These are phyloP conservation scores for Lacanobia oleracea DNA, from an alignment of 2,888 invertebrate species.

Conservation along the genomic window DNA sequence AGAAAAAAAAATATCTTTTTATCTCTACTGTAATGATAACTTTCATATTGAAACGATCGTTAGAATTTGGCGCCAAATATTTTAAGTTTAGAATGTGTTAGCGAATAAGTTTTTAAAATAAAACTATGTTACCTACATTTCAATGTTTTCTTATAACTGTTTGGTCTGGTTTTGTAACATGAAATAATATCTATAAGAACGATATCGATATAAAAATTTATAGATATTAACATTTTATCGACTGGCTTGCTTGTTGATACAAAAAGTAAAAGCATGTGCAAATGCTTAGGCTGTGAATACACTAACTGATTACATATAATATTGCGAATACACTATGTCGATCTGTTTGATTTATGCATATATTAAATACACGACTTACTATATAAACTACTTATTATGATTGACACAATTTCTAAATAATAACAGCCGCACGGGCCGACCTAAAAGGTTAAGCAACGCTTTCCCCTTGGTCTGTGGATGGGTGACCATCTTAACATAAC, in stretches of 20 bases:
- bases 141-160: background rate
- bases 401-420: no score
- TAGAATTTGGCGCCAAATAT: constrained; percentile 12
- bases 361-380: background rate
- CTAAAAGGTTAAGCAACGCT: no score
- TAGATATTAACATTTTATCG: constrained; percentile 20
- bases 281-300: background rate
- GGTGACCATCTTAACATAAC: no score
- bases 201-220: constrained; percentile 8
- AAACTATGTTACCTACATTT: background rate
- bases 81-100: background rate
- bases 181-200: constrained; percentile 14
- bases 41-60: constrained; percentile 44
- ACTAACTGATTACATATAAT: background rate
- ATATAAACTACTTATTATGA: no score
- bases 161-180: background rate
- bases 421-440: no score
- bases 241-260: background rate
- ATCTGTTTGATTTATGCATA: background rate
- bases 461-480: no score
- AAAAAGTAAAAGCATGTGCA: background rate
- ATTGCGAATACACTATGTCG: background rate
- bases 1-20: no score
- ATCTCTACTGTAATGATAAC: no score
- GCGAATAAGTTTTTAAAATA: background rate